Evolutionary conservation across 2,888 invertebrate genomes (phyloP).

Genomic region (Luperina testacea): DNA sequence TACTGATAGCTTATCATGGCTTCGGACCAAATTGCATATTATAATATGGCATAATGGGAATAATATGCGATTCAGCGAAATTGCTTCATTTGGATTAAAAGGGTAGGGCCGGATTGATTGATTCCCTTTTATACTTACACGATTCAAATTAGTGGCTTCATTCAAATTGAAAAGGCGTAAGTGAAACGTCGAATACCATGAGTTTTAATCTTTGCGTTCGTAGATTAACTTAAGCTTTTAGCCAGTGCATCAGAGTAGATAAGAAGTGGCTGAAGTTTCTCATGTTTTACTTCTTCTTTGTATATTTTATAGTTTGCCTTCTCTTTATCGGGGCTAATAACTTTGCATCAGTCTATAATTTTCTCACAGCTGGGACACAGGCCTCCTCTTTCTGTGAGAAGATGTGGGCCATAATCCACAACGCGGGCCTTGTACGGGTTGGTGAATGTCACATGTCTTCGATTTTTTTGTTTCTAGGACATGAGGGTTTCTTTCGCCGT

Average conservation of each 20-base stretch:
- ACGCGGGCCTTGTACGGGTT: background rate
- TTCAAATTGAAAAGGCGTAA: slow-evolving; percentile 1
- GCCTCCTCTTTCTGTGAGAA: background rate
- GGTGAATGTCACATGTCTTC: background rate
- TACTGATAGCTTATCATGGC: slow-evolving; percentile 13
- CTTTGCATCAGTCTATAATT: too few relatives aligned
- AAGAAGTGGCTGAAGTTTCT: background rate
- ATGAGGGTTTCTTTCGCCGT: background rate
- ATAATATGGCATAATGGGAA: background rate
- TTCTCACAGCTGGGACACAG: background rate
- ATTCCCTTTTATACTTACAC: slow-evolving; percentile 8
- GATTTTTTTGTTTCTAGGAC: background rate
- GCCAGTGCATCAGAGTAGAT: background rate
- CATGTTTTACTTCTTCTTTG: too few relatives aligned
- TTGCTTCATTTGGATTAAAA: slow-evolving; percentile 28
- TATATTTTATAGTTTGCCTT: background rate
- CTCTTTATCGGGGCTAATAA: background rate
- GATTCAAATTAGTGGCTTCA: slow-evolving; percentile 1
- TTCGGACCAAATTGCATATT: slow-evolving; percentile 20
- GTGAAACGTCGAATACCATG: background rate
- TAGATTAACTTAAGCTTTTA: background rate
- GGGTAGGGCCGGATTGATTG: slow-evolving; percentile 13
- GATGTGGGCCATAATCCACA: background rate
- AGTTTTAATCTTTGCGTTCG: background rate
- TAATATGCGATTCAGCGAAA: slow-evolving; percentile 8